Conservation (phyloP, 1,140 invertebrate genomes). For the Pseudachorutes palmiensis region DNA sequence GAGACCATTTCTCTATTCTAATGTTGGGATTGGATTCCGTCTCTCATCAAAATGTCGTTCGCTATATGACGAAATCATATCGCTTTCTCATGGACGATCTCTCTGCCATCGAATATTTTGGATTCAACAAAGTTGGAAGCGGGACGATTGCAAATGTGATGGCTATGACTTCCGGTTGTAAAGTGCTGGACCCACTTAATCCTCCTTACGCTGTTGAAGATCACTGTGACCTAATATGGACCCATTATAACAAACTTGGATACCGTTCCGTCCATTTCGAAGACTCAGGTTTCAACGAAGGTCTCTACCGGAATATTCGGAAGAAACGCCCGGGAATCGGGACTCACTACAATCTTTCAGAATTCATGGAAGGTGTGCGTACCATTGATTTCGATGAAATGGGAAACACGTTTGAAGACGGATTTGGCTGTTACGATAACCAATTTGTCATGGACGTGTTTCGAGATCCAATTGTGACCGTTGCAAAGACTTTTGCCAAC, state of each 20-base stretch:
- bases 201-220: conserved; percentile 34
- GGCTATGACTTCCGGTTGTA: conserved; percentile 32
- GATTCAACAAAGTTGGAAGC: conserved; percentile 40
- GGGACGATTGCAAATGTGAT: conserved; percentile 43
- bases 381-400: neutral
- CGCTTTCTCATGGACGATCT: conserved; percentile 43
- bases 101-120: conserved; percentile 42
- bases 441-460: neutral
- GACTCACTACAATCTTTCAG: neutral
- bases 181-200: conserved; percentile 43
- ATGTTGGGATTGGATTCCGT: conserved; percentile 51
- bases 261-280: neutral
- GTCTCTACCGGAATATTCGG: neutral
- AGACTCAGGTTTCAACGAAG: neutral
- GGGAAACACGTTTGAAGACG: neutral
- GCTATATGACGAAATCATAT: conserved; percentile 48
- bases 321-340: neutral
- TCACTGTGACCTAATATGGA: conserved; percentile 7
- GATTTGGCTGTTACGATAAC: neutral
- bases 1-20: conserved; percentile 39
- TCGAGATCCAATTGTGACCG: neutral
- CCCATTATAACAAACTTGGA: neutral
- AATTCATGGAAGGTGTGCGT: neutral
- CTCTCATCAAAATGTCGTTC: conserved; percentile 50
- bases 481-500: neutral